Evolutionary conservation across 2,113 vertebrate species (phyloP).

Genomic region (Chionomys nivalis): DNA sequence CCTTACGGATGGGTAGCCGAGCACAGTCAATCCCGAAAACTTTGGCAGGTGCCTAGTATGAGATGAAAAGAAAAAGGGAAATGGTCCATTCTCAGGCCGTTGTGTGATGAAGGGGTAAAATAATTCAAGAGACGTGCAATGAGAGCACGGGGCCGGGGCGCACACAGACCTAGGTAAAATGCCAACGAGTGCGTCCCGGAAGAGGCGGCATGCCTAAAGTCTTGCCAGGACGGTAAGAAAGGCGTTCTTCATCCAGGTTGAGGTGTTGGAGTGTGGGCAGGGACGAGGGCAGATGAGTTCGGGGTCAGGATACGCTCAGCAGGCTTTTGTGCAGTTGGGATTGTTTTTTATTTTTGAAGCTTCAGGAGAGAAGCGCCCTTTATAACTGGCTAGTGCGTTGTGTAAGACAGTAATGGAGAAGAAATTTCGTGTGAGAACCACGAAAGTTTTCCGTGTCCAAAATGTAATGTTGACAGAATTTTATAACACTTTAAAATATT

Average conservation of each 20-base stretch:
- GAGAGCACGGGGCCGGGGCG: background rate
- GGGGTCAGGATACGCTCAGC: background rate
- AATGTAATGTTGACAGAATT: constrained; percentile 23
- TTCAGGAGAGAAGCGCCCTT: background rate
- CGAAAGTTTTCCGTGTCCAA: background rate
- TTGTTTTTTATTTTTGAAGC: background rate
- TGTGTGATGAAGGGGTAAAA: background rate
- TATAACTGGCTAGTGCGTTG: background rate
- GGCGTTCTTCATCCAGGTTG: background rate
- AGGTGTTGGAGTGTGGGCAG: background rate
- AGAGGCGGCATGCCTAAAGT: background rate
- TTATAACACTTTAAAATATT: background rate
- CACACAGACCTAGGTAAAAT: background rate
- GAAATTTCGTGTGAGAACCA: constrained; percentile 13
- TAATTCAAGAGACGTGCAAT: background rate
- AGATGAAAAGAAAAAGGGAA: background rate
- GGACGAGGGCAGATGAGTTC: background rate
- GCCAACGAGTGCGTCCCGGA: background rate
- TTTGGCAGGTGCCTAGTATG: background rate
- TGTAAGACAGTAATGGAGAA: background rate
- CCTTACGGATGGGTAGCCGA: background rate
- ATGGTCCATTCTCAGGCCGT: background rate
- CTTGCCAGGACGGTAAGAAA: background rate
- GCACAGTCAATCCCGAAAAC: background rate
- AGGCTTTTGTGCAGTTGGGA: background rate